Evolutionary conservation across 2,113 vertebrate species (phyloP).

Genomic region (Pseudorectes ferrugineus): DNA sequence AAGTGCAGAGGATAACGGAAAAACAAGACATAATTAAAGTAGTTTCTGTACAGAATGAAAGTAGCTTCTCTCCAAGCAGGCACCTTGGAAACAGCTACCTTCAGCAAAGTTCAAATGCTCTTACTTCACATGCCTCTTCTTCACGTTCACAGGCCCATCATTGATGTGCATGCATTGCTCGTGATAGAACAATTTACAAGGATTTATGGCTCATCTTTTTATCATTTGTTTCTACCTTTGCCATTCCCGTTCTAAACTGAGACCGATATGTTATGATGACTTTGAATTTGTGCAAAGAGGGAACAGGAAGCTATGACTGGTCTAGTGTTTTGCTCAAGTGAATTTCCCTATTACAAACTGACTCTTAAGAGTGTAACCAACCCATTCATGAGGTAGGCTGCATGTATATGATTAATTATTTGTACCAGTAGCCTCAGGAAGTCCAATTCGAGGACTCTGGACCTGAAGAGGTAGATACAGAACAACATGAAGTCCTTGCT

Average conservation of each 20-base stretch:
- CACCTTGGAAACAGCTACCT: neutral
- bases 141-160: neutral
- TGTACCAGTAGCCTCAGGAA: neutral
- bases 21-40: neutral
- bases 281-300: neutral
- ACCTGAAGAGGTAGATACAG: neutral
- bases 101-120: neutral
- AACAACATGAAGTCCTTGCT: neutral
- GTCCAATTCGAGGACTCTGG: neutral
- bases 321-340: neutral
- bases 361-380: neutral
- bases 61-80: neutral
- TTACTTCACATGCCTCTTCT: neutral
- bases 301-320: neutral
- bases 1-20: neutral
- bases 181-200: neutral
- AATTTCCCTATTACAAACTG: neutral
- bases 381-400: neutral
- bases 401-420: neutral
- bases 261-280: neutral
- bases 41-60: neutral
- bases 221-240: neutral
- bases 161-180: neutral
- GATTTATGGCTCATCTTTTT: neutral
- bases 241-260: neutral